A percentile compares a stretch with the other conserved stretches of the same genome.
These are phyloP conservation scores for Fratercula arctica DNA, from an alignment of 2,797 vertebrate species.

Conservation along the genomic window DNA sequence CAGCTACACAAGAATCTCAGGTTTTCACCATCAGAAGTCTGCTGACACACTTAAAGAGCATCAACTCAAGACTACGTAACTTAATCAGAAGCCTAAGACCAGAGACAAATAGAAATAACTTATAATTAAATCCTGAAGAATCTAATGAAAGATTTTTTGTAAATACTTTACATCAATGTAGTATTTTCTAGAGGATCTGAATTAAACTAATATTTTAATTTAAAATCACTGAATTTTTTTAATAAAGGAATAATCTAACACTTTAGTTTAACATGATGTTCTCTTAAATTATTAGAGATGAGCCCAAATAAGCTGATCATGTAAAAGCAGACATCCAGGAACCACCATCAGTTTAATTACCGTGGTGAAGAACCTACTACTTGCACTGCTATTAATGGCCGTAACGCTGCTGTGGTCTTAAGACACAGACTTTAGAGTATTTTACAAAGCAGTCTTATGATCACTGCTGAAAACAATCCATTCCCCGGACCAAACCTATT, in stretches of 20 bases:
- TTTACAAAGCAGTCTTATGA: neutral
- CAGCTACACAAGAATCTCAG: neutral
- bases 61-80: neutral
- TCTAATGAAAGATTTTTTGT: neutral
- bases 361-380: neutral
- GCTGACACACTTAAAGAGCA: neutral
- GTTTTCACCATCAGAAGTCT: neutral
- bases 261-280: accelerated
- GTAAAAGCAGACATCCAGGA: neutral
- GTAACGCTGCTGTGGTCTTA: neutral
- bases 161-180: neutral
- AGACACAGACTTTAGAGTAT: neutral
- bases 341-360: neutral
- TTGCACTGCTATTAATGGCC: neutral
- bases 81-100: neutral
- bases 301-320: neutral
- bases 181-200: neutral
- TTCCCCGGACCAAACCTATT: neutral
- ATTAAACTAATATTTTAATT: neutral
- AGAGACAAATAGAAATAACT: neutral
- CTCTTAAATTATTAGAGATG: neutral
- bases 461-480: neutral
- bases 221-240: neutral
- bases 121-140: neutral
- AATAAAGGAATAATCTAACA: neutral